A percentile compares a stretch with the other conserved stretches of the same genome.
These are phyloP conservation scores for Drosophila planitibia DNA, from an alignment of 2,888 invertebrate genomes.

Conservation along the genomic window DNA sequence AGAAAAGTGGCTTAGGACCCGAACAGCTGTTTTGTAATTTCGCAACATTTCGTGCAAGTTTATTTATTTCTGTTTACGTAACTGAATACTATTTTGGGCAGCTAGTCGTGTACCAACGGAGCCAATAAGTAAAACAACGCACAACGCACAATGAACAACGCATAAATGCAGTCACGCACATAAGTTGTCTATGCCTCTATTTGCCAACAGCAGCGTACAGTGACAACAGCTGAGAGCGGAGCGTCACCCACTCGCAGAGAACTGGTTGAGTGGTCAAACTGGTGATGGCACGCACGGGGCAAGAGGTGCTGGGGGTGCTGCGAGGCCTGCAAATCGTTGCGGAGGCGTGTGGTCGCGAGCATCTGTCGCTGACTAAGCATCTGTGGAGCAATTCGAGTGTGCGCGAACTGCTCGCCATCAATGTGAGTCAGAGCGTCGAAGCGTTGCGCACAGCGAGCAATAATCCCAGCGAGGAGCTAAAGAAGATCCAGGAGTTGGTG, in stretches of 20 bases:
- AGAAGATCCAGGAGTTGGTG: conserved; percentile 85
- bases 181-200: conserved; percentile 4
- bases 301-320: conserved; percentile 89
- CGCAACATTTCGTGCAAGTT: conserved; percentile 39
- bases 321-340: conserved; percentile 90
- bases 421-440: conserved; percentile 67
- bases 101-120: not conserved
- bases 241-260: conserved; percentile 31
- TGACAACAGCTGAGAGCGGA: conserved; percentile 10
- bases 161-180: conserved; percentile 8
- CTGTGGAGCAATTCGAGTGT: conserved; percentile 91
- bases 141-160: conserved; percentile 6
- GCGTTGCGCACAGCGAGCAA: conserved; percentile 63
- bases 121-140: conserved; percentile 1
- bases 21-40: conserved; percentile 49
- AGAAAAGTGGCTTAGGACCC: not conserved
- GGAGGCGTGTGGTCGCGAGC: conserved; percentile 89
- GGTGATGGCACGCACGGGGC: conserved; percentile 85
- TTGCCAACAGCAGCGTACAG: conserved; percentile 18
- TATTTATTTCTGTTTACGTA: conserved; percentile 58
- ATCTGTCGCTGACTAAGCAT: conserved; percentile 87
- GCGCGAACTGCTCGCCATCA: conserved; percentile 85
- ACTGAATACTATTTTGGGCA: conserved; percentile 28
- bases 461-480: conserved; percentile 82
- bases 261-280: conserved; percentile 35